Evolutionary conservation across 2,888 invertebrate genomes (phyloP).

Genomic region (Protodeltote pygarga): DNA sequence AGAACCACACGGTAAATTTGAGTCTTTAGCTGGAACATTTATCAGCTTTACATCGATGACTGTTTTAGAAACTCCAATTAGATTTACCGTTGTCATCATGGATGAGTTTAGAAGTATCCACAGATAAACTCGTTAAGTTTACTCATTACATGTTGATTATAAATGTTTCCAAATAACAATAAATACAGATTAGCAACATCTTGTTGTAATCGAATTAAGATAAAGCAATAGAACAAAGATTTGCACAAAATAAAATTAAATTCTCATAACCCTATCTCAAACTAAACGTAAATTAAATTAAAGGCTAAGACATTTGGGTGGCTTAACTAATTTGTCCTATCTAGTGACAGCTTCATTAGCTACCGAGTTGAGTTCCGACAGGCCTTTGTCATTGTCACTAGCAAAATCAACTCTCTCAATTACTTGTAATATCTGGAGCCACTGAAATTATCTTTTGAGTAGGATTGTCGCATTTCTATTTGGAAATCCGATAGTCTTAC

Average conservation of each 20-base stretch:
- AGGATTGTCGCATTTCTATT: slow-evolving; percentile 1
- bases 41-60: no score
- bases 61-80: no score
- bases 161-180: no score
- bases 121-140: no score
- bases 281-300: slow-evolving; percentile 56
- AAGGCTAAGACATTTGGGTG: slow-evolving; percentile 48
- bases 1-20: no score
- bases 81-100: no score
- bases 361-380: slow-evolving; percentile 39
- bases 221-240: slow-evolving; percentile 11
- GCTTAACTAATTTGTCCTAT: slow-evolving; percentile 51
- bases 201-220: slow-evolving; percentile 10
- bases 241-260: slow-evolving; percentile 25
- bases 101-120: no score
- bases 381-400: slow-evolving; percentile 47
- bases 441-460: slow-evolving; percentile 1
- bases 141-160: no score
- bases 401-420: slow-evolving; percentile 28
- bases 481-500: no score
- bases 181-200: neutral
- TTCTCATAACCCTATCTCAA: slow-evolving; percentile 33
- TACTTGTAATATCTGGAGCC: slow-evolving; percentile 15
- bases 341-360: slow-evolving; percentile 56
- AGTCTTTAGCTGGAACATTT: no score